Base-by-base conservation (phyloP, 2,113 vertebrate genomes). In the Hippoglossus stenolepis region DNA sequence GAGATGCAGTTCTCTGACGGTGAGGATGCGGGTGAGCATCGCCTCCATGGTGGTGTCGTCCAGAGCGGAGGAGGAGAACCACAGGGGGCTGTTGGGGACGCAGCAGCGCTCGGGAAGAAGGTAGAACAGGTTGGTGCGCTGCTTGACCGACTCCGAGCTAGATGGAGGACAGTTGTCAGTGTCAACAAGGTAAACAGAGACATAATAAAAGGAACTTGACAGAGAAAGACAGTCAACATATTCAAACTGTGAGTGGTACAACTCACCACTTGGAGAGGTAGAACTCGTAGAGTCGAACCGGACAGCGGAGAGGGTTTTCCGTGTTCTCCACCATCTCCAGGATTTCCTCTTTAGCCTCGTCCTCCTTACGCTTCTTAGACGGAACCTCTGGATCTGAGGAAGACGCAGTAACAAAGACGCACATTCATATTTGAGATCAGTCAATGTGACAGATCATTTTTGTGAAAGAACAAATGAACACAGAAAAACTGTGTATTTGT, bases 241-340 rank as follows among this genome's bases (percentile, higher is more conserved):
- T 47, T 47, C 45, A 47, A 14, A 47, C 31, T 21, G 5, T 43
- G 14, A 38, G 35, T 8, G 13, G 43, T 2, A 4, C 9, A 26
- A 90, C 95, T 92, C 80, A 97, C 98, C 98, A 99, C 91, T 99
- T 99, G 23, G 97, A 99, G 69, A 99, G 93, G 92, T 99, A 99
- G 82, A 99, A 99, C 81, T 99, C 98, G 54, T 98, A 99, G 11
- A 99, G 97, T 70, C 97, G 93, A 53, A 99, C 97, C 0, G 98
- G 98, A 77, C 98, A 99, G 28, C 97, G 95, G 45, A 99, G 95
- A 23, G 97, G 98, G 82, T 99, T 99, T 21, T 98, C 96, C 0
- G 94, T 91, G 83, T 99, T 99, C 90, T 99, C 97, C 60, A 94
- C 93, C 96, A 99, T 99, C 91, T 98, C 97, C 86, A 98, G 94